phyloP scores from a whole-genome alignment of 2,797 vertebrate species.

The Ctenosaura bakeri region DNA sequence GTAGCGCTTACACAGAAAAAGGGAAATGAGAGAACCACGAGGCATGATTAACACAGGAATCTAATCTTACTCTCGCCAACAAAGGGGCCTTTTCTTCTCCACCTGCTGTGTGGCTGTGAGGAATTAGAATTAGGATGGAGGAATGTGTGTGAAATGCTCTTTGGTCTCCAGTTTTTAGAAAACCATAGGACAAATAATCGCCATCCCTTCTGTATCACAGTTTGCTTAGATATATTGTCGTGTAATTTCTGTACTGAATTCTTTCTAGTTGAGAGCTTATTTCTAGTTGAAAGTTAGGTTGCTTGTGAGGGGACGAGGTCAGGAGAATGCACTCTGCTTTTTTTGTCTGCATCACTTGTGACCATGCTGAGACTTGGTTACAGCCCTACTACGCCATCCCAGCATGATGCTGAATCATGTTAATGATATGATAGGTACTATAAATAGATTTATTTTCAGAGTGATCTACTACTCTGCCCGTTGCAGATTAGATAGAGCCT shows the following conservation, averaged over 20 bases:
- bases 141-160: conserved; percentile 52
- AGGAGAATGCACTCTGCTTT: background rate
- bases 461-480: background rate
- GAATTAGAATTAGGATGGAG: conserved; percentile 51
- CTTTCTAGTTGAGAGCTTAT: background rate
- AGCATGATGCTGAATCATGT: conserved; percentile 38
- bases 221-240: accelerated
- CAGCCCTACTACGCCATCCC: conserved; percentile 1
- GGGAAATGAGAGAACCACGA: conserved; percentile 4
- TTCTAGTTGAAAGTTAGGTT: background rate
- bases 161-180: background rate
- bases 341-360: background rate
- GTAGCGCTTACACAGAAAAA: background rate
- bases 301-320: accelerated
- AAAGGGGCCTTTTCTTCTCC: conserved; percentile 60
- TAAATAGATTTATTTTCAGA: conserved; percentile 22
- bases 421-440: conserved; percentile 6
- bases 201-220: background rate
- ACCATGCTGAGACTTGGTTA: background rate
- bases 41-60: conserved; percentile 32
- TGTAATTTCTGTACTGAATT: background rate
- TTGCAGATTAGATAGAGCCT: conserved; percentile 4
- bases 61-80: conserved; percentile 50
- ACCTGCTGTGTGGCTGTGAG: conserved; percentile 25
- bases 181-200: conserved; percentile 30